Evolutionary conservation across 2,888 invertebrate species (phyloP).

Genomic region (Nomada ruficornis): DNA sequence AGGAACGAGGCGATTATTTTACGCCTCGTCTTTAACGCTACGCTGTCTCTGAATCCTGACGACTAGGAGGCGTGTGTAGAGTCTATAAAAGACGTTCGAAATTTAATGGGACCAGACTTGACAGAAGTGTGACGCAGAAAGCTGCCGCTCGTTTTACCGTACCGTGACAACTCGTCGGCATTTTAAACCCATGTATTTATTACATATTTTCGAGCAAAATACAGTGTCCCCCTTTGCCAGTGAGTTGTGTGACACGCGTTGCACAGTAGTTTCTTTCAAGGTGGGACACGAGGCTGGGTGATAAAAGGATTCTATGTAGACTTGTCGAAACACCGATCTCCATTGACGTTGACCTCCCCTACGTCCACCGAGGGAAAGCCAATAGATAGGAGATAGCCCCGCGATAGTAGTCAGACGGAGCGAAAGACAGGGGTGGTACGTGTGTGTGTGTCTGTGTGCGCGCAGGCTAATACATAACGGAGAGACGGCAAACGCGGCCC

Average conservation of each 20-base stretch:
- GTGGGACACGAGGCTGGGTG: conserved; percentile 30
- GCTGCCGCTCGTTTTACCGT: too few species aligned
- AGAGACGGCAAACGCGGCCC: conserved; percentile 20
- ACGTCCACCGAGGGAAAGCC: conserved; percentile 11
- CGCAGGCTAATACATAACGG: conserved; percentile 72
- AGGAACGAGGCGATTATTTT: conserved; percentile 26
- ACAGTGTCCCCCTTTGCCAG: too few species aligned
- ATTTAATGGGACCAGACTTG: too few species aligned
- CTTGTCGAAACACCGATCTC: conserved; percentile 63
- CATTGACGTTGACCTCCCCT: conserved; percentile 65
- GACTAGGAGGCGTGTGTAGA: too few species aligned
- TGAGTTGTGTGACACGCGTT: conserved; percentile 49
- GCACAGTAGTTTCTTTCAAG: conserved; percentile 63
- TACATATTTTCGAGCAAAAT: too few species aligned
- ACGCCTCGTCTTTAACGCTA: conserved; percentile 11
- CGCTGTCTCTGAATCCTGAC: not conserved
- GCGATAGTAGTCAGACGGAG: conserved; percentile 4
- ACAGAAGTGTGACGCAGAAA: too few species aligned
- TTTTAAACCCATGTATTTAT: too few species aligned
- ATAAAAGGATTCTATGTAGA: conserved; percentile 66
- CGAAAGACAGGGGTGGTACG: not conserved
- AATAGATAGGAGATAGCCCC: not conserved
- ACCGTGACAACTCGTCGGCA: too few species aligned
- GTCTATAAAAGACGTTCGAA: too few species aligned
- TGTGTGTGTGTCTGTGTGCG: conserved; percentile 14